A percentile compares a stretch with the other conserved stretches of the same genome.
These are phyloP conservation scores for Tenthredo distinguenda DNA, from an alignment of 2,888 invertebrate genomes.

Conservation along the genomic window DNA sequence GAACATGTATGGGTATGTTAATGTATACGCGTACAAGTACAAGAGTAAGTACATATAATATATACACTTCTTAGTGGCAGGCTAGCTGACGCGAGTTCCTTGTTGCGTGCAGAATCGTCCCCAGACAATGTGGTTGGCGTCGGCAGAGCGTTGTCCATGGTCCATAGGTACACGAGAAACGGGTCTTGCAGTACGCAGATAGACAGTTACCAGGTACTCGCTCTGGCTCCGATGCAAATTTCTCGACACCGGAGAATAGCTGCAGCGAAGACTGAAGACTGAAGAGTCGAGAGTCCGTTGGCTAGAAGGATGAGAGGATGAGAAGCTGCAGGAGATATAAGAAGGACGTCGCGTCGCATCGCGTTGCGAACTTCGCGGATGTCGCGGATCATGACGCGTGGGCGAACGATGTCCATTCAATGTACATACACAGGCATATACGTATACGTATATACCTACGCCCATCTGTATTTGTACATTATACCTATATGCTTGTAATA, in stretches of 20 bases:
- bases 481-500: neutral
- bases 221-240: conserved; percentile 65
- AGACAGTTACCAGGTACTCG: conserved; percentile 51
- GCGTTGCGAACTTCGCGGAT: conserved; percentile 38
- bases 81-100: conserved; percentile 43
- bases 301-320: neutral
- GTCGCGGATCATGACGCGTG: conserved; percentile 62
- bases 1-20: conserved; percentile 19
- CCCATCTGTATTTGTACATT: neutral
- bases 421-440: neutral
- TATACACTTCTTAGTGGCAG: conserved; percentile 24
- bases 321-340: neutral
- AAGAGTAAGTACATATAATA: conserved; percentile 25
- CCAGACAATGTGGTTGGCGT: conserved; percentile 44
- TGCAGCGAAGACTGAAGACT: neutral
- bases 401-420: conserved; percentile 70
- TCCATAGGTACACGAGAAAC: neutral
- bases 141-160: neutral
- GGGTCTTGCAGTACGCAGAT: conserved; percentile 14
- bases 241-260: conserved; percentile 62
- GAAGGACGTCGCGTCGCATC: conserved; percentile 18
- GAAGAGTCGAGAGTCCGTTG: conserved; percentile 5
- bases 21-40: neutral
- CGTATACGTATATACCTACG: neutral
- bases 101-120: conserved; percentile 1